These are phyloP conservation scores for Brachionus asplanchnoidis DNA, from an alignment of 1,140 invertebrate genomes.

Conservation along the genomic window DNA sequence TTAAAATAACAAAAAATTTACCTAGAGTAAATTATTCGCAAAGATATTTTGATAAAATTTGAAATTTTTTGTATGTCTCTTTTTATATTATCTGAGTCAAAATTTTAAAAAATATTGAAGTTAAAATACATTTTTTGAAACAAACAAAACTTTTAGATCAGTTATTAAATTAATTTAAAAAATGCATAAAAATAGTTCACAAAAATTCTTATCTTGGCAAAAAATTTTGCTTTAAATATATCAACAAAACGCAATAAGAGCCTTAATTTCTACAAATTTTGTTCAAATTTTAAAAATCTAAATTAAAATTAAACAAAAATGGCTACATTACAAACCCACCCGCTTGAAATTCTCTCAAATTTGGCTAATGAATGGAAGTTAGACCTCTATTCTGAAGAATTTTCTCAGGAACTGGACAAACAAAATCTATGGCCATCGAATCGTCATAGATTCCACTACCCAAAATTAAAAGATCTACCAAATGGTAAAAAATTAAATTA, in stretches of 20 bases:
- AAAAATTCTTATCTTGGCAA: conserved; percentile 2
- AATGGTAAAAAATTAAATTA: conserved; percentile 48
- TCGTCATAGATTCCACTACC: conserved; percentile 55
- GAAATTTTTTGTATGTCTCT: not conserved
- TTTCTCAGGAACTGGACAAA: conserved; percentile 56
- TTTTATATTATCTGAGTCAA: not conserved
- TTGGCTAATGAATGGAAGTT: conserved; percentile 25
- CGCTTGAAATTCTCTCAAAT: not conserved
- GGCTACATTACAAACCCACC: not conserved
- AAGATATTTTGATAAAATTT: not conserved
- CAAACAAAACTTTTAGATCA: not conserved
- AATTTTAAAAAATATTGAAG: not conserved
- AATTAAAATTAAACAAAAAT: not conserved
- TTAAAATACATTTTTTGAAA: not conserved
- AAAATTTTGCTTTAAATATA: not conserved
- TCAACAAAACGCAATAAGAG: not conserved
- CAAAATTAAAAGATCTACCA: conserved; percentile 55
- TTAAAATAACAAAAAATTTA: not conserved
- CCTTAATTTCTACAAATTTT: not conserved
- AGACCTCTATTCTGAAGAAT: conserved; percentile 45
- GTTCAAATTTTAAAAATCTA: not conserved
- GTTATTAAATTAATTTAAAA: not conserved
- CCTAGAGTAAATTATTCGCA: not conserved
- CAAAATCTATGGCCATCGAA: conserved; percentile 53
- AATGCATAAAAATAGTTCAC: not conserved